Percentiles rank a stretch among this genome's conserved stretches.
These are phyloP conservation scores for Dysmachus trigonus DNA, from an alignment of 2,888 invertebrate genomes.

Conservation along the genomic window DNA sequence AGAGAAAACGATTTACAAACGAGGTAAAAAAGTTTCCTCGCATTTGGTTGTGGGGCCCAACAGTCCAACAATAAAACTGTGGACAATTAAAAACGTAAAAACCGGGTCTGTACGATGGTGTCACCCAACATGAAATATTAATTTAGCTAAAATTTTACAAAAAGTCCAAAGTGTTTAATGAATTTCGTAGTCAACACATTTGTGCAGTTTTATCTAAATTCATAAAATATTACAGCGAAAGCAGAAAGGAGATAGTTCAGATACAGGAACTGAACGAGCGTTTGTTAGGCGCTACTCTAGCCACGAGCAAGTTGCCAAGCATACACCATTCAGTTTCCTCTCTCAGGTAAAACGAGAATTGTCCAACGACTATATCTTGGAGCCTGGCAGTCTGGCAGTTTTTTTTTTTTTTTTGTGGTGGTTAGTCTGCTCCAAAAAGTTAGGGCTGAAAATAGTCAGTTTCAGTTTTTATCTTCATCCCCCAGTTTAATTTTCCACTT, in stretches of 20 bases:
- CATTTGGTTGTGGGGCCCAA: background rate
- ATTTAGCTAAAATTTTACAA: background rate
- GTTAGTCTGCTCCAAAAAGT: background rate
- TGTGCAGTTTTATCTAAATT: constrained; percentile 12
- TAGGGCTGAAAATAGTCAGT: background rate
- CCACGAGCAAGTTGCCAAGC: background rate
- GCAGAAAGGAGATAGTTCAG: background rate
- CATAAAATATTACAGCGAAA: constrained; percentile 3
- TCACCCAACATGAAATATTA: background rate
- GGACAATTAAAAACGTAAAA: background rate
- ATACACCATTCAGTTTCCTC: background rate
- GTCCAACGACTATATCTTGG: background rate
- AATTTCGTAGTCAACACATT: constrained; percentile 16
- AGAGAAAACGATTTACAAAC: background rate
- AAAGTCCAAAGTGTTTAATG: background rate
- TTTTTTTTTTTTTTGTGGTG: background rate
- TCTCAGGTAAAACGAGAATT: constrained; percentile 11
- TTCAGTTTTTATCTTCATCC: background rate
- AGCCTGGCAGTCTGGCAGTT: too few relatives aligned
- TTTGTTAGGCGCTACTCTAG: background rate
- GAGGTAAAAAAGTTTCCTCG: background rate
- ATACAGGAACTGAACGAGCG: background rate
- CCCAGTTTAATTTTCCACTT: background rate
- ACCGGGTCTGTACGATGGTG: background rate
- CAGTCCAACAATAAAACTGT: background rate